Evolutionary conservation across 2,113 vertebrate species (phyloP), one percentile per base, ranked within the genome.

Genomic region (Speoplatyrhinus poulsoni): DNA sequence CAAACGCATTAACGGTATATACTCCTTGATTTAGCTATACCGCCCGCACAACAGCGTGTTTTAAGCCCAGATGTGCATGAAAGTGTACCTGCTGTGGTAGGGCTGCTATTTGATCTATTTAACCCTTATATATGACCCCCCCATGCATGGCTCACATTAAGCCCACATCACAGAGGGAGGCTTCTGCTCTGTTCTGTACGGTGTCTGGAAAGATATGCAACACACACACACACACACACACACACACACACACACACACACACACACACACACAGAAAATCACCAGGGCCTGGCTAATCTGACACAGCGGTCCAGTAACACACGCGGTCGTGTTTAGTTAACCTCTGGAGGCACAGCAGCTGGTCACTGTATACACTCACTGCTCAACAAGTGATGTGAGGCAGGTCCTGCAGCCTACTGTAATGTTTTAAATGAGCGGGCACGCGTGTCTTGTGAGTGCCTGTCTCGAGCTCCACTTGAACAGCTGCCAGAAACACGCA

Each of bases 301-400:
- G 67, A 67, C 70, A 76, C 32, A 52, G 53, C 61, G 76, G 32
- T 66, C 19, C 72, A 62, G n/a, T 1, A 13, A 11, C 50, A 50
- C 65, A 71, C 56, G 55, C 52, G 56, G 72, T 69, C 66, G 71
- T 65, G 6, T 52, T 69, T 46, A 41, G 47, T 49, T 49, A 76
- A 80, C 62, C 79, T 69, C 41, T 33, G 48, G 70, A 32, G 41
- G 66, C 60, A 46, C 71, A 69, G 66, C 73, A 78, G 81, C 72
- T 73, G 56, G 0, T 65, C 1, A 19, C 68, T 52, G 15, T 15
- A 26, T 26, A 0, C 17, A 50, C 32, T 68, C 57, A 82, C 33
- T 68, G 74, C 75, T 76, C 67, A 72, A 60, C 64, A 5, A 13
- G 61, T 55, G 61, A 81, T 54, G 66, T 65, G 58, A 69, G 62